Conservation (phyloP, 1,140 invertebrate genomes). For the Drosophila nasuta region DNA sequence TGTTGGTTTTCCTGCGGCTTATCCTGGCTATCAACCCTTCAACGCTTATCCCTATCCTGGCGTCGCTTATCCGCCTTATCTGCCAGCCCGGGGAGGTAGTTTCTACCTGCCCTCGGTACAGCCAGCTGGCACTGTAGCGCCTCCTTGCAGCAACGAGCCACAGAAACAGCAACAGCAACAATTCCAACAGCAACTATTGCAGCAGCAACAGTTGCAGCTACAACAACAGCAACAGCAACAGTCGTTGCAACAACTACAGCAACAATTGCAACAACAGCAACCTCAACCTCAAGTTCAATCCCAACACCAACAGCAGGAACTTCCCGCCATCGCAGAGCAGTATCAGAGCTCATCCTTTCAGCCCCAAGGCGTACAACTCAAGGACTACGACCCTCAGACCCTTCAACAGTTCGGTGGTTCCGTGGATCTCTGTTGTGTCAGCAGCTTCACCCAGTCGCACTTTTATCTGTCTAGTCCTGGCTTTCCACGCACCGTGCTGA, state of each 20-base stretch:
- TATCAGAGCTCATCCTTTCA: conserved; percentile 65
- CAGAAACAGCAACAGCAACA: conserved; percentile 15
- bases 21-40: conserved; percentile 14
- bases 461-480: conserved; percentile 87
- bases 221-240: conserved; percentile 27
- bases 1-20: conserved; percentile 18
- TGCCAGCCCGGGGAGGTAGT: neutral
- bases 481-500: conserved; percentile 85
- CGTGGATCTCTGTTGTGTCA: conserved; percentile 85
- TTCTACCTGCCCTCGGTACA: conserved; percentile 26
- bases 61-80: conserved; percentile 19
- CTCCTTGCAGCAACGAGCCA: conserved; percentile 24
- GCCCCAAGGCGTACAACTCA: conserved; percentile 52
- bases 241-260: conserved; percentile 15
- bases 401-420: conserved; percentile 58
- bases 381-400: conserved; percentile 65
- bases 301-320: conserved; percentile 28
- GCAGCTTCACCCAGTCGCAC: conserved; percentile 83
- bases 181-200: conserved; percentile 6
- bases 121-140: conserved; percentile 11
- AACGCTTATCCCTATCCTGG: conserved; percentile 9
- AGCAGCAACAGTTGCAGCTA: conserved; percentile 8
- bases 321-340: conserved; percentile 63
- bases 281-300: too few species aligned
- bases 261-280: conserved; percentile 28